Conservation (phyloP, 2,888 invertebrate species). For the Cinara cedri region DNA sequence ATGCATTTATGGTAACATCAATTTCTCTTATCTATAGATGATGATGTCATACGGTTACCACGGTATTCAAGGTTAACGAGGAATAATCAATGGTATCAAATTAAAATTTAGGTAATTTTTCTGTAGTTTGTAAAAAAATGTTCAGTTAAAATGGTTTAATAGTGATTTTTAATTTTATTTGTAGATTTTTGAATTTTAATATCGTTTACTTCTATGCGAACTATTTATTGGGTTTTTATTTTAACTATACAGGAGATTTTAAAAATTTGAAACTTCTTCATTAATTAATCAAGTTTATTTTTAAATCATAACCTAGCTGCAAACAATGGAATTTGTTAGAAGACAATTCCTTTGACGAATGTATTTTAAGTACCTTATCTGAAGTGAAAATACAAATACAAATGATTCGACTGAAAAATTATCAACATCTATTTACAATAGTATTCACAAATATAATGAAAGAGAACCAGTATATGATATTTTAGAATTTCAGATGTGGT, state of each 20-base stretch:
- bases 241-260: background rate
- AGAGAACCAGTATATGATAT: conserved; percentile 45
- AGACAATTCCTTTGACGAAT: background rate
- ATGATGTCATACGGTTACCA: conserved; percentile 13
- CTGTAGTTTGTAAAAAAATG: conserved; percentile 25
- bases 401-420: conserved; percentile 27
- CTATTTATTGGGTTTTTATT: background rate
- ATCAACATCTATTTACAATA: conserved; percentile 1
- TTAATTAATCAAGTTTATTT: background rate
- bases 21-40: conserved; percentile 3
- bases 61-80: conserved; percentile 32
- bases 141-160: conserved; percentile 1
- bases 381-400: background rate
- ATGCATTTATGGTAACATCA: too few species aligned
- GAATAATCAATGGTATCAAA: conserved; percentile 21
- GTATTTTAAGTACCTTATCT: conserved; percentile 16
- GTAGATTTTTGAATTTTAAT: background rate
- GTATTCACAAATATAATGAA: background rate
- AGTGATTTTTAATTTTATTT: background rate
- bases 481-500: conserved; percentile 33
- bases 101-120: conserved; percentile 37
- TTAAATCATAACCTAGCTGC: conserved; percentile 45
- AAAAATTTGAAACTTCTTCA: conserved; percentile 8
- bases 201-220: background rate
- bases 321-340: conserved; percentile 33